Base-by-base conservation (phyloP, 2,888 invertebrate species). In the Cheilosia scutellata region DNA sequence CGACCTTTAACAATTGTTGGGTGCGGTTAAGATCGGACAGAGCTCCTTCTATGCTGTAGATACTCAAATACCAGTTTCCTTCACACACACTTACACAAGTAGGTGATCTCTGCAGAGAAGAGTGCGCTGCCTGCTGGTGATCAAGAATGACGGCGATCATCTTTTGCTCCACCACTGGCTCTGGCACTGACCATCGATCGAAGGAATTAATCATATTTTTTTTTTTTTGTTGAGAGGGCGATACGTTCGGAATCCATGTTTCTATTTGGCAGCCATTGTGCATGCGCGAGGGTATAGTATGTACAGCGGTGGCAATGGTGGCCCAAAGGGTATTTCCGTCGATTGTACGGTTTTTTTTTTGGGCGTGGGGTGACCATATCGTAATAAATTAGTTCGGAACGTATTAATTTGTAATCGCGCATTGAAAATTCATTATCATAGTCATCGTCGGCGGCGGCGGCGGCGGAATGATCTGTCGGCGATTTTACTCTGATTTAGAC, bases 111-210 rank as follows among this genome's bases (percentile, higher is more conserved):
- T 20, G 20, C 20, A 20, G 20, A 20, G 20, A 20, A 20, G 20
- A 20, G 20, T 20, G 20, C 20, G 20, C 20, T 20, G 20, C 20
- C 40, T 40, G 51, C 44, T 60, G 27, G 29, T 49, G 74, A 74
- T 74, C 62, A 62, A 77, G 62, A 77, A 77, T 77, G 77, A 77
- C 77, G 77, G 77, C 77, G 77, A 77, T 70, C 77, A 70, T 77
- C 77, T 68, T 77, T 62, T 7, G 20, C 11, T 42, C 27, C 25
- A 25, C 53, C 33, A 25, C 42, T 13, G 9, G 33, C 33, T 2
- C 33, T 9, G 33, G 13, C 40, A 7, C 68, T 70, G 77, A 70
- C 77, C 68, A 77, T 77, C 68, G 68, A 77, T 77, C 77, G 62
- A 37, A 13, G 33, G 33, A 68, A 77, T 77, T 77, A 77, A 77